These are phyloP conservation scores for Lophius piscatorius DNA, from an alignment of 2,113 vertebrate genomes.

Conservation along the genomic window DNA sequence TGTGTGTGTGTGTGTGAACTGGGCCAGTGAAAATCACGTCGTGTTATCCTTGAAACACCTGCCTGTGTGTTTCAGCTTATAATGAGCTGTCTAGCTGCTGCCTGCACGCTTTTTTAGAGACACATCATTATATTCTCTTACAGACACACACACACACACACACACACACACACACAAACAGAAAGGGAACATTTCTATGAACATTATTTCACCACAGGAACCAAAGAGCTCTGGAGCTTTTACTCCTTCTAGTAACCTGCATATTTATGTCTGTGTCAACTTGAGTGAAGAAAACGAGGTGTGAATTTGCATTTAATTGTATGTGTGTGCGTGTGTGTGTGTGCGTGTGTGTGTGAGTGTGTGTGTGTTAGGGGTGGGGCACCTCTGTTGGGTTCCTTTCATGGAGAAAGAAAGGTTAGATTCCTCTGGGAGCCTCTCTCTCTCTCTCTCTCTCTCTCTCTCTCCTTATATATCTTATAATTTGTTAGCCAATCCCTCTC, in stretches of 20 bases:
- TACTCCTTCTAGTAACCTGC: conserved; percentile 16
- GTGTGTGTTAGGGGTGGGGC: conserved; percentile 21
- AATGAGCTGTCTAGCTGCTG: conserved; percentile 76
- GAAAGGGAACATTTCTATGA: conserved; percentile 26
- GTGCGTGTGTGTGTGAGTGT: conserved; percentile 33
- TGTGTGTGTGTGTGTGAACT: conserved; percentile 59
- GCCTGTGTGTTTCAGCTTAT: conserved; percentile 68
- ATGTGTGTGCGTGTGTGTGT: conserved; percentile 15
- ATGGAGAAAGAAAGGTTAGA: conserved; percentile 67
- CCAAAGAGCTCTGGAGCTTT: conserved; percentile 6
- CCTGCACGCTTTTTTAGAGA: conserved; percentile 56
- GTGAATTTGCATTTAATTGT: conserved; percentile 16
- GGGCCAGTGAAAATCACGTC: conserved; percentile 59
- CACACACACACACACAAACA: conserved; percentile 19
- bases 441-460: conserved; percentile 20
- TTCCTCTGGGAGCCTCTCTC: conserved; percentile 62
- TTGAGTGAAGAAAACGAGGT: conserved; percentile 36
- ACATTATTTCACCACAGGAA: conserved; percentile 42
- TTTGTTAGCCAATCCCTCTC: conserved; percentile 2
- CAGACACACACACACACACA: conserved; percentile 26
- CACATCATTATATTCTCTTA: conserved; percentile 64
- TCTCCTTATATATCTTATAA: conserved; percentile 27
- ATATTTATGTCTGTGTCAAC: background rate
- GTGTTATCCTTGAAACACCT: conserved; percentile 73
- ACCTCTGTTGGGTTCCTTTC: conserved; percentile 53